phyloP scores from a whole-genome alignment of 2,888 invertebrate genomes.

The Hymenopus coronatus region DNA sequence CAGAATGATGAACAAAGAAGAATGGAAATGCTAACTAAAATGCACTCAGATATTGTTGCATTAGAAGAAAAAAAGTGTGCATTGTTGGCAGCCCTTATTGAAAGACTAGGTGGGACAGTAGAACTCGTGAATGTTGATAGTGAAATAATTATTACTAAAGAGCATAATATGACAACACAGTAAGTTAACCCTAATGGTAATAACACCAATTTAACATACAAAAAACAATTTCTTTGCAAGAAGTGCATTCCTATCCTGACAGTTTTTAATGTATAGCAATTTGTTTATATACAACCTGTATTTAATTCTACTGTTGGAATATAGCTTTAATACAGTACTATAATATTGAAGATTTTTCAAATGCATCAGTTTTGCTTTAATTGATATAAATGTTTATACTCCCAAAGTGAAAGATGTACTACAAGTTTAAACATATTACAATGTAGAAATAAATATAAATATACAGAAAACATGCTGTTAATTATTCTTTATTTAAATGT shows the following conservation, averaged over 20 bases:
- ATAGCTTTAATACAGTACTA: background rate
- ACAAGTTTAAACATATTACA: too few species aligned
- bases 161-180: background rate
- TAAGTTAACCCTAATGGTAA: background rate
- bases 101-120: conserved; percentile 15
- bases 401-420: background rate
- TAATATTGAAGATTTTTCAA: background rate
- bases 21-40: conserved; percentile 27
- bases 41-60: conserved; percentile 25
- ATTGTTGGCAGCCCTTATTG: conserved; percentile 22
- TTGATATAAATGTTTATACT: background rate
- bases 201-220: background rate
- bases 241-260: background rate
- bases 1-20: conserved; percentile 29
- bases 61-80: conserved; percentile 27
- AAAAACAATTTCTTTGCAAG: background rate
- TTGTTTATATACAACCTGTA: too few species aligned
- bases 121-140: background rate
- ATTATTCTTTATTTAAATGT: too few species aligned
- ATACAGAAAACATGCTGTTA: too few species aligned
- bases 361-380: background rate
- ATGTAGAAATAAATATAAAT: too few species aligned
- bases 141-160: background rate
- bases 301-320: background rate
- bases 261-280: background rate